Evolutionary conservation across 2,888 invertebrate genomes (phyloP).

Genomic region (Philereme transversata): DNA sequence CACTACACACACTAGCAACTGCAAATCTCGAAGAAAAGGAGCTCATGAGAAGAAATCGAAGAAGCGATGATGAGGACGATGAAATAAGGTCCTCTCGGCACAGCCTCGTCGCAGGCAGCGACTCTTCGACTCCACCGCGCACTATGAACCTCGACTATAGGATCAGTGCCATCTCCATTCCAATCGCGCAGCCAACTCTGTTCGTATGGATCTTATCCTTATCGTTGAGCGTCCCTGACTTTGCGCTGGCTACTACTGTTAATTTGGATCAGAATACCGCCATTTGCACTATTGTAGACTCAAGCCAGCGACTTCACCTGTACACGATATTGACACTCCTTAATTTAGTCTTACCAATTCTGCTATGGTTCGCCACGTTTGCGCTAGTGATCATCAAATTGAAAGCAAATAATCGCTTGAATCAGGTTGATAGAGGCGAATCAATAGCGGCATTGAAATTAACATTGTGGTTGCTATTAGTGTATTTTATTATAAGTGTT

Average conservation of each 20-base stretch:
- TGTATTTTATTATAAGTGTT: slow-evolving; percentile 62
- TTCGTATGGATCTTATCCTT: slow-evolving; percentile 84
- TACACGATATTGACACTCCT: slow-evolving; percentile 69
- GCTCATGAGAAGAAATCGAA: slow-evolving; percentile 59
- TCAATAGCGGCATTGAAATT: slow-evolving; percentile 65
- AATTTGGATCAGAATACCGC: slow-evolving; percentile 61
- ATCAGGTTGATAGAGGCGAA: slow-evolving; percentile 52
- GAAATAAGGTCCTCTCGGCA: slow-evolving; percentile 77
- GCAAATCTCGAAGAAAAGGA: slow-evolving; percentile 78
- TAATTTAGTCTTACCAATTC: slow-evolving; percentile 66
- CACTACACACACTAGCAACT: slow-evolving; percentile 83
- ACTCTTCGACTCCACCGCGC: slow-evolving; percentile 75
- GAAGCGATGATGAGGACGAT: slow-evolving; percentile 65
- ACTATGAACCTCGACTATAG: slow-evolving; percentile 83
- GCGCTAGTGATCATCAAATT: slow-evolving; percentile 62
- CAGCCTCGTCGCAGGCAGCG: slow-evolving; percentile 76
- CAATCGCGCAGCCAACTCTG: slow-evolving; percentile 79
- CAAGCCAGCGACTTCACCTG: slow-evolving; percentile 73
- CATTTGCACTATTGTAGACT: slow-evolving; percentile 80
- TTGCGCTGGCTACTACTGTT: slow-evolving; percentile 78
- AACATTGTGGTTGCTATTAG: slow-evolving; percentile 64
- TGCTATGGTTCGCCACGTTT: slow-evolving; percentile 60
- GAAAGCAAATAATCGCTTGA: slow-evolving; percentile 51
- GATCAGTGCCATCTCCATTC: slow-evolving; percentile 66
- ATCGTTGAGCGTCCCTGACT: slow-evolving; percentile 85